Percentiles rank a stretch among this genome's conserved stretches.
phyloP scores from a whole-genome alignment of 1,140 invertebrate genomes.

The Hycleus cichorii region DNA sequence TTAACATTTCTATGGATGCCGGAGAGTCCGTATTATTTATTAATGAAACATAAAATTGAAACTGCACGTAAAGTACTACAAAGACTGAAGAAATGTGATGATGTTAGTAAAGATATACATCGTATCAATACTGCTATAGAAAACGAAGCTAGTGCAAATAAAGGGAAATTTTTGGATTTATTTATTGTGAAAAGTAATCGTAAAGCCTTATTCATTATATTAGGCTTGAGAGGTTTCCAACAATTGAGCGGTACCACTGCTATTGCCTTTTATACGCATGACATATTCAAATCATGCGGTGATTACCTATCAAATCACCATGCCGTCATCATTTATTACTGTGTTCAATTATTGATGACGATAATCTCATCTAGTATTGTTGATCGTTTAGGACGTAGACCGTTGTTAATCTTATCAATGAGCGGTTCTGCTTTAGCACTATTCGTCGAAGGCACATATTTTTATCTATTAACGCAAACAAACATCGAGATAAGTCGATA shows the following conservation, averaged over 20 bases:
- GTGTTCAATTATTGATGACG: slow-evolving; percentile 58
- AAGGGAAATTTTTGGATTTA: slow-evolving; percentile 50
- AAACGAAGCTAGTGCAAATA: slow-evolving; percentile 33
- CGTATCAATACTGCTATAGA: slow-evolving; percentile 53
- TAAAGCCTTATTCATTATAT: slow-evolving; percentile 55
- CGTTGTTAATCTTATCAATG: slow-evolving; percentile 56
- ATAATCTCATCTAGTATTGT: slow-evolving; percentile 57
- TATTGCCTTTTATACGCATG: slow-evolving; percentile 65
- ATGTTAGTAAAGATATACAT: slow-evolving; percentile 54
- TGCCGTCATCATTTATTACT: slow-evolving; percentile 53
- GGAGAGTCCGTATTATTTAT: slow-evolving; percentile 68
- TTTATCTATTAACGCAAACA: slow-evolving; percentile 45
- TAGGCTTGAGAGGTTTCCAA: slow-evolving; percentile 62
- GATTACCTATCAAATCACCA: slow-evolving; percentile 36
- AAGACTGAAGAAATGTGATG: slow-evolving; percentile 50
- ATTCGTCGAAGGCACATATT: slow-evolving; percentile 53
- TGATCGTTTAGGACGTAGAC: slow-evolving; percentile 62
- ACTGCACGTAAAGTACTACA: slow-evolving; percentile 54
- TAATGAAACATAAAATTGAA: slow-evolving; percentile 49
- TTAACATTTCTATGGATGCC: slow-evolving; percentile 62
- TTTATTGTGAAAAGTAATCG: slow-evolving; percentile 50
- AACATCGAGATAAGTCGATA: slow-evolving; percentile 25
- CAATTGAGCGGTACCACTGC: slow-evolving; percentile 69
- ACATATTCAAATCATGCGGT: slow-evolving; percentile 58
- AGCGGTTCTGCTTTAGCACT: slow-evolving; percentile 48